Percentiles rank a stretch among this genome's conserved stretches.
phyloP scores from a whole-genome alignment of 1,140 invertebrate genomes.

The Triops cancriformis region DNA sequence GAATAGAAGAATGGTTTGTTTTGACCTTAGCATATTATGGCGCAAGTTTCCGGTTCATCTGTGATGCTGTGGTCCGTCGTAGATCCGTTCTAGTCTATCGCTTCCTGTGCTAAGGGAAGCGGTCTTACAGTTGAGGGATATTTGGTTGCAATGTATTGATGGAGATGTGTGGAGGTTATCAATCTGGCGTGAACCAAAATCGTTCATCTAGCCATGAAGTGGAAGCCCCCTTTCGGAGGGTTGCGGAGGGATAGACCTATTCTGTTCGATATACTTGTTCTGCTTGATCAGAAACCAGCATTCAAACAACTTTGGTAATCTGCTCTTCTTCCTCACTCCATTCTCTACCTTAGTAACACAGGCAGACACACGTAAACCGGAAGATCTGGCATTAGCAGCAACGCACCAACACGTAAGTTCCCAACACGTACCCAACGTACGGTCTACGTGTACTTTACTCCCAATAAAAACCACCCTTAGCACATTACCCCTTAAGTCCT shows the following conservation, averaged over 20 bases:
- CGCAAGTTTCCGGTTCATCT: not conserved
- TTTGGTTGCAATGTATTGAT: not conserved
- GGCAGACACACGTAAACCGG: not conserved
- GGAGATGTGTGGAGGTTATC: not conserved
- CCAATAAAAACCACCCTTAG: too few relatives aligned
- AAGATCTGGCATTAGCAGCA: not conserved
- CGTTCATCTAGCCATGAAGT: constrained; percentile 13
- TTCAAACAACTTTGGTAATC: constrained; percentile 4
- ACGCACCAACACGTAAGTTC: not conserved
- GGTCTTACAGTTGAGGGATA: constrained; percentile 13
- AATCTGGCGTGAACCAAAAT: constrained; percentile 6
- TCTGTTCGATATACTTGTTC: constrained; percentile 3
- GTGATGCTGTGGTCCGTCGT: constrained; percentile 4
- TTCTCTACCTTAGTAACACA: not conserved
- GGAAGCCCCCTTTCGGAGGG: not conserved
- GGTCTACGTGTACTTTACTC: too few relatives aligned
- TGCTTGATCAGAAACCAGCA: not conserved
- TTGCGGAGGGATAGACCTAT: not conserved
- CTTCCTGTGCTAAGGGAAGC: not conserved
- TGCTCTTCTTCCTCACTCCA: not conserved
- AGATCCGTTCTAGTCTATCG: constrained; percentile 13
- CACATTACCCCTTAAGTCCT: too few relatives aligned
- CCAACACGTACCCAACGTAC: too few relatives aligned
- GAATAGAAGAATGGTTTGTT: not conserved
- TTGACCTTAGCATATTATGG: not conserved